Evolutionary conservation across 2,888 invertebrate species (phyloP).

Genomic region (Trachelus stipa): DNA sequence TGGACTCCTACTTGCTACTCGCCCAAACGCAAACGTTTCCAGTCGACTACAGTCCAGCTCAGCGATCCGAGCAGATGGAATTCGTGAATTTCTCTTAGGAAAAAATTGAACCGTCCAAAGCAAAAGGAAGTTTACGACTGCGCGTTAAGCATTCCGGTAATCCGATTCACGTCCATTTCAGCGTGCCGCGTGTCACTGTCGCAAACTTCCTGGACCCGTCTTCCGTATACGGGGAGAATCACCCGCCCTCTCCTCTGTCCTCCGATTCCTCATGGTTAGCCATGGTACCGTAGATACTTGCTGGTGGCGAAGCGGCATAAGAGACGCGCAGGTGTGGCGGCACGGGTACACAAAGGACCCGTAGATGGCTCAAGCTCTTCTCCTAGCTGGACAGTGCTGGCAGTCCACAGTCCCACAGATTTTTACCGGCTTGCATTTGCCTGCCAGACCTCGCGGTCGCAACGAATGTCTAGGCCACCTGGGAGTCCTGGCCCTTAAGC

Average conservation of each 20-base stretch:
- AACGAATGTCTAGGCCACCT: conserved; percentile 33
- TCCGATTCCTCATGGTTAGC: conserved; percentile 19
- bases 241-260: conserved; percentile 13
- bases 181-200: conserved; percentile 22
- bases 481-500: conserved; percentile 26
- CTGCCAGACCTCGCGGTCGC: conserved; percentile 36
- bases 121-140: not conserved
- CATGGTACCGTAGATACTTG: conserved; percentile 9
- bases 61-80: not conserved
- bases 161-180: not conserved
- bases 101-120: not conserved
- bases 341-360: conserved; percentile 46
- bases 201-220: conserved; percentile 50
- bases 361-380: conserved; percentile 47
- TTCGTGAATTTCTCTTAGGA: not conserved
- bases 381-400: conserved; percentile 29
- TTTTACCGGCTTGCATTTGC: conserved; percentile 20
- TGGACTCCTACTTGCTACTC: not conserved
- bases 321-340: conserved; percentile 52
- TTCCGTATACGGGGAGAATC: conserved; percentile 38
- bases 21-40: not conserved
- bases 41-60: not conserved
- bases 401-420: conserved; percentile 28
- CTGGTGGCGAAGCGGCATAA: conserved; percentile 24
- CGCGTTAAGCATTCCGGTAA: not conserved